Evolutionary conservation across 2,797 vertebrate genomes (phyloP), one percentile per base, ranked within the genome.

Genomic region (Mergus octosetaceus): DNA sequence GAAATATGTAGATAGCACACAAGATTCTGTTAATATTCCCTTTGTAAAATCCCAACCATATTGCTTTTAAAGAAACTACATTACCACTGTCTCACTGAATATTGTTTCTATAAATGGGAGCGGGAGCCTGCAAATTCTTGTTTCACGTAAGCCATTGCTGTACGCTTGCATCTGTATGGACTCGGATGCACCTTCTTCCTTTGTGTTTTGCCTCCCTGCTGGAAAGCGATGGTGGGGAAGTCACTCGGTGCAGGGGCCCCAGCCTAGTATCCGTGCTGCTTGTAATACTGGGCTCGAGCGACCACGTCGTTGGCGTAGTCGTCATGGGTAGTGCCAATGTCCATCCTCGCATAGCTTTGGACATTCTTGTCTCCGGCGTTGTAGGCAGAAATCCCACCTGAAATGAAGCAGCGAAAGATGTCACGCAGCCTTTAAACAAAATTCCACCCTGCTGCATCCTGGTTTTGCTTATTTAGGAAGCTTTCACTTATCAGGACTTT

Each of bases 331-430:
- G 85, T 91, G 66, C 91, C 82, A 0, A 89, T 18, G 28, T 97
- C 96, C 92, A 88, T 93, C 41, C 73, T 89, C 13, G 6, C 47
- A 2, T 83, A 95, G 73, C 47, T 95, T 82, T 1, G 88, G 75
- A 97, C 70, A 0, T 95, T 94, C 34, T 18, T 36, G 17, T 58
- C 0, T 36, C 95, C 97, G n/a, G 81, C 60, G 0, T 49, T 87
- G 30, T 97, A 98, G 77, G 95, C 95, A 62, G 96, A 96, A 79
- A 98, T 95, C 43, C 96, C 97, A 49, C 97, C 97, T 98, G 75
- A 54, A 96, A 94, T 56, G 28, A 93, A 95, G 80, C 53, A 75
- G 36, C 21, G 17, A 86, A 69, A 81, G 54, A 75, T 45, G 14
- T 54, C 66, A n/a, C 6, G 27, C 13, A 39, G 43, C 49, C 11